Evolutionary conservation across 2,888 invertebrate genomes (phyloP).

Genomic region (Drosophila nr. fundita): DNA sequence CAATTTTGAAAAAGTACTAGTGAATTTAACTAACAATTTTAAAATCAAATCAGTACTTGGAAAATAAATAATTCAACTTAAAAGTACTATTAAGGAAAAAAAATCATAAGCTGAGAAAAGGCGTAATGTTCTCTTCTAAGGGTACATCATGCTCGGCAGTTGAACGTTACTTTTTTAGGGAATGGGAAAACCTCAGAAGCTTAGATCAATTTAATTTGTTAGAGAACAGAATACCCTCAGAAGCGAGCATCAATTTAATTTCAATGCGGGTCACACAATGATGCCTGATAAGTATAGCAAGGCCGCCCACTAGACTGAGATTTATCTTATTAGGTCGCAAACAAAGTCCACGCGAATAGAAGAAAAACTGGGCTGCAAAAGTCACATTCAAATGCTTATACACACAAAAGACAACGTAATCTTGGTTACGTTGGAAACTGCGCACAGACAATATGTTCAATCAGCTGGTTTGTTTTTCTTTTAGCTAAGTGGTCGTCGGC

Average conservation of each 20-base stretch:
- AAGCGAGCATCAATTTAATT: neutral
- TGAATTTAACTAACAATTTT: neutral
- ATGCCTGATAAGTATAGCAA: neutral
- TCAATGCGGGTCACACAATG: slow-evolving; percentile 23
- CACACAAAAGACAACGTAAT: slow-evolving; percentile 12
- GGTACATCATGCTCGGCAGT: neutral
- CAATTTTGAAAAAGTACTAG: neutral
- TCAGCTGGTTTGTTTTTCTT: neutral
- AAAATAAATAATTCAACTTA: neutral
- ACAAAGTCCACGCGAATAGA: slow-evolving; percentile 21
- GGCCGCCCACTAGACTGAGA: slow-evolving; percentile 11
- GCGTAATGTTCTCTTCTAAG: neutral
- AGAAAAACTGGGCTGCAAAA: slow-evolving; percentile 17
- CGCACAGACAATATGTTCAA: neutral
- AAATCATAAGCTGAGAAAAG: neutral
- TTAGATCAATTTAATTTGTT: neutral
- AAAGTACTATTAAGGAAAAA: neutral
- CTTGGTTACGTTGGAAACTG: slow-evolving; percentile 6
- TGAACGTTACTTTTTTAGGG: neutral
- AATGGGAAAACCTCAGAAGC: neutral
- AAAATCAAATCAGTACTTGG: neutral
- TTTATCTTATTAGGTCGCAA: slow-evolving; percentile 60
- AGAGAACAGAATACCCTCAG: no score
- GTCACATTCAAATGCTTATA: neutral
- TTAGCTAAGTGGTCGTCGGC: neutral